Evolutionary conservation across 2,888 invertebrate species (phyloP), one percentile per base, ranked within the genome.

Genomic region (Gymnoscelis rufifasciata): DNA sequence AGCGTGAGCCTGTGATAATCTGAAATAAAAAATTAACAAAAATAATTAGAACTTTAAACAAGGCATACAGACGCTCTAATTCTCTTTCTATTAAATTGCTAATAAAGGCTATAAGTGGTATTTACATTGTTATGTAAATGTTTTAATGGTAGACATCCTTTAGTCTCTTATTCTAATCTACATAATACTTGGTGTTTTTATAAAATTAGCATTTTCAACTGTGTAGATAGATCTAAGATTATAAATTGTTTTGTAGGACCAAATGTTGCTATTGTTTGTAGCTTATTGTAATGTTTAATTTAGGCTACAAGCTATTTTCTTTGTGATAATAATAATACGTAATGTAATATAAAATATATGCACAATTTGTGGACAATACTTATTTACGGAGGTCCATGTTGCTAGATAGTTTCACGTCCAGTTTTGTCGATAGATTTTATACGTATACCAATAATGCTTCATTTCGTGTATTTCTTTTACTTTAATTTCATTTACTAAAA

Each of bases 291-390:
- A 38, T 44, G 11, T 26, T 31, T 42, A 44, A 47, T 57, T 43
- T 41, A 40, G 59, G 70, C 71, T 74, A 62, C 66, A 66, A 70
- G 70, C 70, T 67, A 49, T 62, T 78, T 78, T 63, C 55, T 78
- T 80, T 80, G 78, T 83, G 79, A 83, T 83, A 82, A 68, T 83
- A 82, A 68, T 70, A 66, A 77, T 78, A 82, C 74, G 77, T 82
- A 78, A 76, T 62, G 64, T 72, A 68, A 70, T 66, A 47, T 50
- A 51, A 45, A 70, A 61, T 62, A 67, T 69, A 78, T 80, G 87
- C 87, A 87, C 86, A 88, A 88, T 74, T 64, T 30, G 69, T 83
- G 87, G 87, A 88, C 87, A 88, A 88, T 87, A 87, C 75, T 77
- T 78, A 74, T 75, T 69, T 77, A 80, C 73, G 70, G 80, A 72